Evolutionary conservation across 2,113 vertebrate genomes (phyloP).

Genomic region (Phasianus colchicus): DNA sequence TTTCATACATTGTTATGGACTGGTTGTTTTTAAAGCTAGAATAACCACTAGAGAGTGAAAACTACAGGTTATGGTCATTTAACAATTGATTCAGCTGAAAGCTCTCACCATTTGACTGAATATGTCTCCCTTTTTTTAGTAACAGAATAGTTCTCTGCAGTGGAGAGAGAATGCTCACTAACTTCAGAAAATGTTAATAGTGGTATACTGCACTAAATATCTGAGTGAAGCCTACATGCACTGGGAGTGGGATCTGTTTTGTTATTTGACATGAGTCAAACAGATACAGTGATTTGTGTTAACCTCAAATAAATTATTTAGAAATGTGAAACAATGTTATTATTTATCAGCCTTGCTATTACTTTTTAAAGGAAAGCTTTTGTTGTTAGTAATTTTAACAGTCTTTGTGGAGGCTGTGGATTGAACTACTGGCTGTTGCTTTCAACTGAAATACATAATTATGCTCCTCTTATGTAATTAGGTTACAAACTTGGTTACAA

Average conservation of each 20-base stretch:
- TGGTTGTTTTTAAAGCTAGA: neutral
- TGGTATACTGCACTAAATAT: neutral
- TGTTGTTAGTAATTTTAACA: neutral
- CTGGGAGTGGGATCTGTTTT: neutral
- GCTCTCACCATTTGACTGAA: neutral
- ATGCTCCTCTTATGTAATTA: neutral
- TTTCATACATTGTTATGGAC: neutral
- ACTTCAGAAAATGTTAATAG: neutral
- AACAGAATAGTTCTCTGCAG: neutral
- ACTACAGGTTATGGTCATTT: neutral
- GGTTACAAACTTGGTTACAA: neutral
- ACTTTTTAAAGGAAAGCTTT: neutral
- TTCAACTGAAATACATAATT: neutral
- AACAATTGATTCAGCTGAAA: neutral
- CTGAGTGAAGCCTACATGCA: neutral
- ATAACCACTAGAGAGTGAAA: neutral
- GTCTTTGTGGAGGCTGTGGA: neutral
- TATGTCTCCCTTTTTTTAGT: neutral
- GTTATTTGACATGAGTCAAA: neutral
- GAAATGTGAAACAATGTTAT: neutral
- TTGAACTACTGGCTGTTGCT: neutral
- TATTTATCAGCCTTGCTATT: neutral
- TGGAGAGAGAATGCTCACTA: neutral
- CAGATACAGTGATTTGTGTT: neutral
- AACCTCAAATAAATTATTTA: constrained; percentile 13